Evolutionary conservation across 2,888 invertebrate genomes (phyloP).

Genomic region (Reticulitermes lucifugus): DNA sequence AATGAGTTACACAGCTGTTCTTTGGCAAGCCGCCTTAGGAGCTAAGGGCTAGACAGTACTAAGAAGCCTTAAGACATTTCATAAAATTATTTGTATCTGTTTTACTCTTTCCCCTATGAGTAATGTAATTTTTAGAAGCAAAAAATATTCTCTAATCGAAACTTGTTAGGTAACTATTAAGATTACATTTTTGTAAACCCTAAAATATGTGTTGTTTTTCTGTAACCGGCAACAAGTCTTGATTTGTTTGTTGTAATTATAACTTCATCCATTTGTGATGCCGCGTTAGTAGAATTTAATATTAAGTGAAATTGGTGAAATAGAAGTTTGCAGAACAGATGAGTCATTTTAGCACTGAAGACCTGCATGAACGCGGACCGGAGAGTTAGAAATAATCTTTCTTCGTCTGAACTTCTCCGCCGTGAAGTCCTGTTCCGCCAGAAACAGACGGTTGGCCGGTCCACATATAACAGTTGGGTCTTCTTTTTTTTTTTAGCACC

Average conservation of each 20-base stretch:
- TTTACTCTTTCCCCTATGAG: not conserved
- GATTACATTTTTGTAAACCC: no score
- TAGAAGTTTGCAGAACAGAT: not conserved
- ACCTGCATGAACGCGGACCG: not conserved
- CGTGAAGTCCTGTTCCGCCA: constrained; percentile 20
- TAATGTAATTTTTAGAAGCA: no score
- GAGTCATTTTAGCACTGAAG: not conserved
- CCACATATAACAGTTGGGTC: constrained; percentile 16
- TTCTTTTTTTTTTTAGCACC: constrained; percentile 17
- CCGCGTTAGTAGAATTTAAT: not conserved
- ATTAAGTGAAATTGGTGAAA: not conserved
- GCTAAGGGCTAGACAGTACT: not conserved
- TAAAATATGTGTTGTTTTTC: no score
- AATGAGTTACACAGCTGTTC: constrained; percentile 35
- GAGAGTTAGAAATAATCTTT: constrained; percentile 3
- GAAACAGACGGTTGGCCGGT: constrained; percentile 3
- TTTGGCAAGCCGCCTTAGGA: constrained; percentile 32
- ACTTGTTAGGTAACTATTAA: no score
- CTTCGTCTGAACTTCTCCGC: constrained; percentile 5
- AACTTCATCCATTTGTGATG: no score
- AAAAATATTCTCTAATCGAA: no score
- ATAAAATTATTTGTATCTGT: not conserved
- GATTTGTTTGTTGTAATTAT: no score
- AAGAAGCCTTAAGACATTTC: not conserved
- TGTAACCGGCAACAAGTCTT: no score